phyloP scores from a whole-genome alignment of 2,113 vertebrate species.

The Anguilla rostrata region DNA sequence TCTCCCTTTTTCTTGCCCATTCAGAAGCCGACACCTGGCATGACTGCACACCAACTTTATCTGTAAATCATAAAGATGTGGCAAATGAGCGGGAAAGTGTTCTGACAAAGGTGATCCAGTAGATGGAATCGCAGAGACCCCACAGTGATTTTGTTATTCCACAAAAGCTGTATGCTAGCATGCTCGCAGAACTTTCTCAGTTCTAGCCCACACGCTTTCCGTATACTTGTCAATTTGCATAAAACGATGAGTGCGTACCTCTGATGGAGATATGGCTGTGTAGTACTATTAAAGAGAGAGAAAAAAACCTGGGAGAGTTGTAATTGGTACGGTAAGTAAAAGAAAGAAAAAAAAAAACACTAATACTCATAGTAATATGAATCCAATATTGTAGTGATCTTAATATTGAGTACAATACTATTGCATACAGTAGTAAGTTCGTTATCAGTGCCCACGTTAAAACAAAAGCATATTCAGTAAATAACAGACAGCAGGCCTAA shows the following conservation, averaged over 20 bases:
- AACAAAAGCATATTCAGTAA: slow-evolving; percentile 43
- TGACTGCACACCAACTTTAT: not conserved
- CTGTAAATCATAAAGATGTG: not conserved
- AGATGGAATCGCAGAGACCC: not conserved
- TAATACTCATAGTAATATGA: slow-evolving; percentile 50
- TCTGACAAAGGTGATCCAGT: not conserved
- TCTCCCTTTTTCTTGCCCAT: not conserved
- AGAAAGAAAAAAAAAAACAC: slow-evolving; percentile 43
- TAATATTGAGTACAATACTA: slow-evolving; percentile 59
- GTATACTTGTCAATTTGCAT: not conserved
- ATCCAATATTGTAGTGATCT: slow-evolving; percentile 53
- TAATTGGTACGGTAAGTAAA: slow-evolving; percentile 53
- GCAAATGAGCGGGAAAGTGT: not conserved
- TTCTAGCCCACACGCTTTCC: not conserved
- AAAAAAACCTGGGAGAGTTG: slow-evolving; percentile 39
- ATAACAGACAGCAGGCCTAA: slow-evolving; percentile 50
- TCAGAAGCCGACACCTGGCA: not conserved
- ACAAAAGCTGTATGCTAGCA: not conserved
- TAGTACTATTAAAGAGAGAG: slow-evolving; percentile 55
- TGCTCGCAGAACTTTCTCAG: not conserved
- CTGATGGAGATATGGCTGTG: slow-evolving; percentile 57
- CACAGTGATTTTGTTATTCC: not conserved
- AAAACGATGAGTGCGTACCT: slow-evolving; percentile 53
- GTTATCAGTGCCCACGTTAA: slow-evolving; percentile 56
- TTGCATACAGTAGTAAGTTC: slow-evolving; percentile 52